Percentiles rank a stretch among this genome's conserved stretches.
phyloP scores from a whole-genome alignment of 2,113 vertebrate species.

The Loxodonta africana region DNA sequence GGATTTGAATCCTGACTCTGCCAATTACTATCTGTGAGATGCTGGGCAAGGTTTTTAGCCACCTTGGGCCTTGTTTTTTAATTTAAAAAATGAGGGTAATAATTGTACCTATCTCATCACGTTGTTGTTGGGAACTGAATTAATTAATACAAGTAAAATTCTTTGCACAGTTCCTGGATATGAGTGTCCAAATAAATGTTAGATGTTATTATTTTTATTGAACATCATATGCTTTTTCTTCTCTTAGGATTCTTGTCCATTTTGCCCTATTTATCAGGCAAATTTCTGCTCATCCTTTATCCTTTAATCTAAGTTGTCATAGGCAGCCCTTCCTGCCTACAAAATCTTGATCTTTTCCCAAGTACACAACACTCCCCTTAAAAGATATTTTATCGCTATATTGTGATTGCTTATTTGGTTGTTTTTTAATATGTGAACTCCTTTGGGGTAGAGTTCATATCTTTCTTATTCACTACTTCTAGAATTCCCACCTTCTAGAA shows the following conservation, averaged over 20 bases:
- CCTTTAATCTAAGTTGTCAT: not conserved
- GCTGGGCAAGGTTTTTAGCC: not conserved
- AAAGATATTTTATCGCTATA: not conserved
- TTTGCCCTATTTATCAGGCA: not conserved
- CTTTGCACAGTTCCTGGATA: not conserved
- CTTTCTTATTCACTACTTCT: too few species aligned
- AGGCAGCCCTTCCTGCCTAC: not conserved
- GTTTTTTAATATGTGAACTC: not conserved
- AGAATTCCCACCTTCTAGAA: not conserved
- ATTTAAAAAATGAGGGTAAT: not conserved
- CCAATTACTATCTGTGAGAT: not conserved
- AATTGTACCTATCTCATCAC: slow-evolving; percentile 17
- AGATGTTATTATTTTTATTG: not conserved
- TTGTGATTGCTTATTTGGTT: not conserved
- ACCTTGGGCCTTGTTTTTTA: not conserved
- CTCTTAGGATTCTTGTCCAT: not conserved
- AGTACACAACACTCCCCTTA: not conserved
- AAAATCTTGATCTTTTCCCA: not conserved
- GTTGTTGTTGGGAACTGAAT: not conserved
- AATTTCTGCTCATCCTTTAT: not conserved
- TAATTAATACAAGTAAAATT: not conserved
- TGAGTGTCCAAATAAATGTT: not conserved
- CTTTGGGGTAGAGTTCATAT: not conserved
- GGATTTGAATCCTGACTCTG: slow-evolving; percentile 1
- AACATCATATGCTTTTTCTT: not conserved